A percentile compares a stretch with the other conserved stretches of the same genome.
Conservation (phyloP, 2,888 invertebrate species). For the Crepidodera aurea region DNA sequence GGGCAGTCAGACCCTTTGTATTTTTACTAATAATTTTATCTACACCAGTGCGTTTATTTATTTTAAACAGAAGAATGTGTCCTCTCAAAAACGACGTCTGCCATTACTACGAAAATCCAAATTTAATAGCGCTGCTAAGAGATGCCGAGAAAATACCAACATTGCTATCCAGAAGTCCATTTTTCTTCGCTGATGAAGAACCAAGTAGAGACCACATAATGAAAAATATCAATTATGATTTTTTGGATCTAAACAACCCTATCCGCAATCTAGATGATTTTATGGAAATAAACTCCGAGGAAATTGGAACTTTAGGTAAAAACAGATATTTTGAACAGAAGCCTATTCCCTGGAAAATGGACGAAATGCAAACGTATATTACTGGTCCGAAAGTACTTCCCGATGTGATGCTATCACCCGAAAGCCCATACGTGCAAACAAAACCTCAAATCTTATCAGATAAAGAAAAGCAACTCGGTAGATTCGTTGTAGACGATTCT, state of each 20-base stretch:
- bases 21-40: conserved; percentile 19
- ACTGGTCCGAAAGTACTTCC: conserved; percentile 35
- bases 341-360: conserved; percentile 31
- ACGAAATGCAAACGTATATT: conserved; percentile 29
- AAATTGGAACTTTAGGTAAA: conserved; percentile 23
- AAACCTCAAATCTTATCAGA: conserved; percentile 18
- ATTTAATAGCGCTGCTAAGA: conserved; percentile 9
- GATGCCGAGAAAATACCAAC: not conserved
- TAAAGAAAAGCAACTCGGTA: conserved; percentile 34
- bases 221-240: conserved; percentile 36
- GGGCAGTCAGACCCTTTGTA: conserved; percentile 19
- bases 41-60: conserved; percentile 9
- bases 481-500: conserved; percentile 33
- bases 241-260: conserved; percentile 24
- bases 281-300: conserved; percentile 34
- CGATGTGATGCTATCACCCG: conserved; percentile 32
- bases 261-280: conserved; percentile 33
- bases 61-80: conserved; percentile 4
- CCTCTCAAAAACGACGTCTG: conserved; percentile 15
- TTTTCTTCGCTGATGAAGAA: conserved; percentile 14
- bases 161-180: conserved; percentile 3
- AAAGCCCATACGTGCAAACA: conserved; percentile 2
- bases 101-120: conserved; percentile 31
- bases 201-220: conserved; percentile 12
- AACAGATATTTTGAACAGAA: not conserved